These are phyloP conservation scores for Chironomus tepperi DNA, from an alignment of 1,140 invertebrate species.

Conservation along the genomic window DNA sequence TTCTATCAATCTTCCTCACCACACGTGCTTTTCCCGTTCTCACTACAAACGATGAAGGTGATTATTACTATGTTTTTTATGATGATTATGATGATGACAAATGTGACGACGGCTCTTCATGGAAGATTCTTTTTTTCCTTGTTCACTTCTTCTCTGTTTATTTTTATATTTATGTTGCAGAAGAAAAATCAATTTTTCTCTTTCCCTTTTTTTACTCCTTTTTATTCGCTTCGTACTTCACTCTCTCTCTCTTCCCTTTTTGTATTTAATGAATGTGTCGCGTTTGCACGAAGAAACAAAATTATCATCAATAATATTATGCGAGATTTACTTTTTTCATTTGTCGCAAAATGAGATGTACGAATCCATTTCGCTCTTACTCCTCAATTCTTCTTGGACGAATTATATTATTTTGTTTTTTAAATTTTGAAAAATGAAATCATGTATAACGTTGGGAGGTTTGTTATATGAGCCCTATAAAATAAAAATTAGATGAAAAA, in stretches of 20 bases:
- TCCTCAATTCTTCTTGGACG: neutral
- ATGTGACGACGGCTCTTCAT: slow-evolving; percentile 11
- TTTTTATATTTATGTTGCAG: neutral
- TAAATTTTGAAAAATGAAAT: neutral
- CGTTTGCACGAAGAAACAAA: slow-evolving; percentile 7
- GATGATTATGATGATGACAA: slow-evolving; percentile 13
- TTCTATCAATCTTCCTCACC: neutral
- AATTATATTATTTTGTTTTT: neutral
- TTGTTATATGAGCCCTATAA: too few species aligned
- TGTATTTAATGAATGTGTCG: neutral
- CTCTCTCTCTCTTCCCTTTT: too few species aligned
- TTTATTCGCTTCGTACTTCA: neutral
- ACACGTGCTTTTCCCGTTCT: neutral
- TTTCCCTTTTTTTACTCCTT: neutral
- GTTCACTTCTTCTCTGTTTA: neutral
- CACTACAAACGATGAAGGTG: neutral
- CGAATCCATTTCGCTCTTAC: too few species aligned
- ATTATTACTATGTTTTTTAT: neutral
- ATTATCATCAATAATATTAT: slow-evolving; percentile 10
- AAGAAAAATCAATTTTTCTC: slow-evolving; percentile 2
- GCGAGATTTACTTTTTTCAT: slow-evolving; percentile 5
- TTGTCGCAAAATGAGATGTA: too few species aligned
- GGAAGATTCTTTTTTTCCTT: neutral
- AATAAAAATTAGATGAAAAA: too few species aligned
- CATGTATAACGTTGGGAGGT: neutral